Base-by-base conservation (phyloP, 1,140 invertebrate species). In the Oppia nitens region DNA sequence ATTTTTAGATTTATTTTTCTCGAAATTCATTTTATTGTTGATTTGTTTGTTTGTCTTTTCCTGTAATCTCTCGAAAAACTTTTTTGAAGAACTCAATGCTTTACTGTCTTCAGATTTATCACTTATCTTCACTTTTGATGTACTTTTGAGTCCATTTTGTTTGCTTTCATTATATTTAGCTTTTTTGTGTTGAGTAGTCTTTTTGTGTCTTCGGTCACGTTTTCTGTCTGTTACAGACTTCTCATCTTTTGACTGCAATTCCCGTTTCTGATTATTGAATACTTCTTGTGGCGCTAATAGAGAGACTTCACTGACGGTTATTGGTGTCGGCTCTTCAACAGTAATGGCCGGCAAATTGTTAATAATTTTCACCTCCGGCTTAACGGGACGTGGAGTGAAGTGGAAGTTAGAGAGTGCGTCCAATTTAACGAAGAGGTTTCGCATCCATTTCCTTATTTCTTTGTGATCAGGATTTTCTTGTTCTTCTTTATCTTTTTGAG, bases 321-420 rank as follows among this genome's bases (percentile, higher is more conserved):
- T 76, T 28, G 92, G 93, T 2, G 87, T 87, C n/a, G 94, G 87
- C 75, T 98, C 93, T 75, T 98, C 95, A 79, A 96, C 87, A 27
- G 74, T 78, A 53, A 98, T 83, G 2, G 91, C 85, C 20, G 92
- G 88, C 61, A 91, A 73, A 72, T 98, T 97, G 53, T 78, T 87
- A 1, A 97, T 75, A 63, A 98, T 85, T 72, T 87, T 89, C 0
- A 95, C 71, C 66, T 98, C 94, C 1, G 90, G 83, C 59, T 80
- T 76, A 14, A 81, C 79, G 74, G 77, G 75, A 75, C 84, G 90
- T 0, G 94, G 93, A 52, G 89, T 94, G 66, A 87, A 97, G 72
- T 95, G 85, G 72, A 85, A 96, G 72, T 97, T 92, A 0, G 83
- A 84, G 2, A 98, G 75, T 0, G 91, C 85, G 76, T 98, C 90